Conservation (phyloP, 1,140 invertebrate genomes). For the Calephelis virginiensis region DNA sequence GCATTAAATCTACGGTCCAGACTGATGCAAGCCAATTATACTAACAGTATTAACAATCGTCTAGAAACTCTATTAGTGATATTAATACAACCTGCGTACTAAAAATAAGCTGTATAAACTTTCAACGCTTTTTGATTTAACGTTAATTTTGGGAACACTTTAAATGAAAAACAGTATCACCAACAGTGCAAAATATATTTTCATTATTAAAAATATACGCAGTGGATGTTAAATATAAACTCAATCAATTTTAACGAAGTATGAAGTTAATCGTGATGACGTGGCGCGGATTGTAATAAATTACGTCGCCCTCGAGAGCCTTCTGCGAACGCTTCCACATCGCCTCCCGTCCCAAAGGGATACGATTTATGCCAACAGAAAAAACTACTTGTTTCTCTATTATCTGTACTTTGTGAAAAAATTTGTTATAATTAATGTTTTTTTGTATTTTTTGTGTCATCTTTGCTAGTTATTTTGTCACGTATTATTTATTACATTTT, state of each 20-base stretch:
- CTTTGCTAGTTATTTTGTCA: no score
- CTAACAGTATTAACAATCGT: no score
- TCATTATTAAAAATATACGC: neutral
- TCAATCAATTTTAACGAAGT: constrained; percentile 18
- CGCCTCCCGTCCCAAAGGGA: constrained; percentile 41
- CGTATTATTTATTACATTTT: no score
- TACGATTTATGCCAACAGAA: constrained; percentile 58
- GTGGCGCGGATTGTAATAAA: constrained; percentile 15
- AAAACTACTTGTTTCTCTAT: constrained; percentile 41
- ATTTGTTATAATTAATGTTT: neutral
- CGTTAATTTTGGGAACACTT: no score
- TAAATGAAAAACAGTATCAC: no score
- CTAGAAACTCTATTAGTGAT: no score
- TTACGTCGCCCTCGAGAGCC: constrained; percentile 25
- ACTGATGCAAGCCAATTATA: no score
- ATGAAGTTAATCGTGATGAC: constrained; percentile 18
- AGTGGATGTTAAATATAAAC: neutral
- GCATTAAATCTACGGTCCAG: no score
- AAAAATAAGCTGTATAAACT: no score
- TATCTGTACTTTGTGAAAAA: constrained; percentile 2
- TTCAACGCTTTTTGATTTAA: no score
- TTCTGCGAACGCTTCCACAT: constrained; percentile 50
- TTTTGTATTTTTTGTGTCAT: no score
- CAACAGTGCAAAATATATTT: neutral
- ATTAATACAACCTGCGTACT: no score